Evolutionary conservation across 2,888 invertebrate genomes (phyloP), one percentile per base, ranked within the genome.

Genomic region (Eumerus sabulonum): DNA sequence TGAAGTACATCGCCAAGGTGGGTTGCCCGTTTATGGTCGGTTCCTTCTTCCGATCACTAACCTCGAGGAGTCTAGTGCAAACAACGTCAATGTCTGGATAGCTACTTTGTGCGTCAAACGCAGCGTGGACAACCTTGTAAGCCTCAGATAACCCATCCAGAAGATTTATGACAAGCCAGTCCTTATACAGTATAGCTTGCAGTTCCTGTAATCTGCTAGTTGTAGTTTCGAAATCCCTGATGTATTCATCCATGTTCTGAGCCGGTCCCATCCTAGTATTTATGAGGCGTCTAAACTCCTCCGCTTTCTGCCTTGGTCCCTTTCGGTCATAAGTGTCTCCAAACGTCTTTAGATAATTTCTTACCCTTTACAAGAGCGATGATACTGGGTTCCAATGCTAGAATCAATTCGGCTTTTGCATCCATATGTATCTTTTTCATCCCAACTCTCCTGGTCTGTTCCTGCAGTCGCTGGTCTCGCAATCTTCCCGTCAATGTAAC

Each of bases 301-400:
- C n/a, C 11, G 63, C 60, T 38, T 82, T 71, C 27, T 71, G 63
- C 11, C 67, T 40, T 1, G 68, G 51, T 35, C 62, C 66, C n/a
- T 67, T 73, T 12, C 76, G 38, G 12, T 81, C 76, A 14, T 71
- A 82, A 0, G 71, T 74, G n/a, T 71, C 51, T 16, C 76, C 74
- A 82, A 19, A 71, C 51, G 7, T 74, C 74, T 9, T 74, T 67
- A 11, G 77, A 73, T 0, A 60, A 38, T 40, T 54, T 73, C n/a
- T 71, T 44, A 9, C 47, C 42, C 40, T 67, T 74, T 3, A 59
- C 74, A 36, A 74, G 13, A n/a, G 53, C 36, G 3, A 74, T 54
- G 0, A 62, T 53, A 12, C 9, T 45, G n/a, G n/a, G n/a, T n/a
- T n/a, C n/a, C n/a, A n/a, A n/a, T n/a, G n/a, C n/a, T n/a, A n/a